These are phyloP conservation scores for Bergia sp. DNA, from an alignment of 92 coral and sea anemone genomes.

Conservation along the genomic window DNA sequence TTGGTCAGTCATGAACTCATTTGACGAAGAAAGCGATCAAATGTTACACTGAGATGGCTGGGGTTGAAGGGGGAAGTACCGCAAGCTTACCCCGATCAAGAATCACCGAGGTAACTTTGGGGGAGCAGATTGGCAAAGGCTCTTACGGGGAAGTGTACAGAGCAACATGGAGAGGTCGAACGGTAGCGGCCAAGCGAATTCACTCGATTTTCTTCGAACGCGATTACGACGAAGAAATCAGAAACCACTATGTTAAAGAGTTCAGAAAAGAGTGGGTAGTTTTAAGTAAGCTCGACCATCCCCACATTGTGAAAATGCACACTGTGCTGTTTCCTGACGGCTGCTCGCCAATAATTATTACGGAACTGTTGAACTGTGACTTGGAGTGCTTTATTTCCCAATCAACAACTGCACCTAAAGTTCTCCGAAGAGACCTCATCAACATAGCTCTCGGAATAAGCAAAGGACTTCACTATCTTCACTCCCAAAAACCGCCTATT, in stretches of 20 bases:
- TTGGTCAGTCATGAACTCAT: no score
- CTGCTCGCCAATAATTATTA: constrained; percentile 70
- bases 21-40: no score
- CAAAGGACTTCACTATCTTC: constrained; percentile 76
- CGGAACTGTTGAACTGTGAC: constrained; percentile 77
- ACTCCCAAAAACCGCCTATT: constrained; percentile 55
- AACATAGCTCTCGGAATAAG: constrained; percentile 64
- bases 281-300: constrained; percentile 65
- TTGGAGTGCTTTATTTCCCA: constrained; percentile 55
- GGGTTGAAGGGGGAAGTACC: not conserved
- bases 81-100: not conserved
- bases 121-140: constrained; percentile 71
- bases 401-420: constrained; percentile 65
- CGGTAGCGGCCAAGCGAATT: constrained; percentile 76
- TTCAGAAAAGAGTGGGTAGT: constrained; percentile 73
- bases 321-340: constrained; percentile 64
- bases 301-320: constrained; percentile 72
- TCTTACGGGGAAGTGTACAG: constrained; percentile 78
- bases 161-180: constrained; percentile 71
- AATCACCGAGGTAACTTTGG: constrained; percentile 26
- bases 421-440: constrained; percentile 44
- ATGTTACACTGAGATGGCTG: constrained; percentile 10
- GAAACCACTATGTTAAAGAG: constrained; percentile 51
- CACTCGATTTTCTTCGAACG: constrained; percentile 59
- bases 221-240: constrained; percentile 57